Evolutionary conservation across 2,113 vertebrate genomes (phyloP), one percentile per base, ranked within the genome.

Genomic region (Tachuris rubrigastra): DNA sequence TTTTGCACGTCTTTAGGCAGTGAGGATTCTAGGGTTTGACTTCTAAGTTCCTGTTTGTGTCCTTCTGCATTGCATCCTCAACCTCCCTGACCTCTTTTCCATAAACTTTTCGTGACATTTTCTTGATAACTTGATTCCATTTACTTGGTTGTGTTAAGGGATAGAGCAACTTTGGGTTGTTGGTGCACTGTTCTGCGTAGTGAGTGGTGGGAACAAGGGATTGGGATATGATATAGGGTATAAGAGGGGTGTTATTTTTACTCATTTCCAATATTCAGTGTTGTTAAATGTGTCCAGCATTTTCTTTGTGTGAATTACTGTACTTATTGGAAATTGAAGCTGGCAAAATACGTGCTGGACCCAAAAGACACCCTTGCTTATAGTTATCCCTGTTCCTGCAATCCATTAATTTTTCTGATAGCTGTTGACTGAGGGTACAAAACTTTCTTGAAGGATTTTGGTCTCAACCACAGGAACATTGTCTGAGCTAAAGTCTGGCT

Each of bases 141-240:
- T 82, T 35, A 8, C 63, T 90, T 42, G 49, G 6, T 35, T 76
- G 16, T 55, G 18, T 42, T 78, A 50, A 39, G 52, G 58, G 35
- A 5, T 4, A 42, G 58, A 59, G 23, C 74, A 78, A 1, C 59
- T 49, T 82, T 59, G 85, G n/a, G 3, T 47, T 44, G 25, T 62
- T 73, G 80, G 28, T 46, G 47, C 11, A 7, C 23, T 59, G 62
- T 3, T 63, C 62, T 67, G 44, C 10, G 1, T 24, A 7, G 62
- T 14, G 44, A 68, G 35, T 39, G 44, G 5, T 42, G 42, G 31
- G 42, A 78, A n/a, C 39, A 53, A 44, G 67, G 63, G 23, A 8
- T 3, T 69, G 50, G 62, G n/a, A 8, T 41, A 3, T 0, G 3
- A 30, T 30, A 5, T 4, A 53, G 46, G 12, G 10, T n/a, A 8